Evolutionary conservation across 2,113 vertebrate genomes (phyloP), one percentile per base, ranked within the genome.

Genomic region (Danionella cerebrum): DNA sequence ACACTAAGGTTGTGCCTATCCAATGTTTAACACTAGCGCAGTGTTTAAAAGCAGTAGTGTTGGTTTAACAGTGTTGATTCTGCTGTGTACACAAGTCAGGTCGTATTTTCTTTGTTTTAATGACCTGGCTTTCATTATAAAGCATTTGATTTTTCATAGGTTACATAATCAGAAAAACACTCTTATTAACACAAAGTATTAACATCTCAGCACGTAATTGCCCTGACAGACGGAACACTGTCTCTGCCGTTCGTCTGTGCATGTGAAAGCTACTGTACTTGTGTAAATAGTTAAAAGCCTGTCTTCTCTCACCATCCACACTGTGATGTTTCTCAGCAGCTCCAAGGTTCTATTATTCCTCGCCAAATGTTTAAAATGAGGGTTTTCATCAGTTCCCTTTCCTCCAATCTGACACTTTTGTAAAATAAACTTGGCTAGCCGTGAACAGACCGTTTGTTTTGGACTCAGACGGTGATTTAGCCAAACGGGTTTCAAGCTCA

Each of bases 291-390:
- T 70, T 74, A 76, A 73, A 76, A 67, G 73, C 80, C 80, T 86
- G 82, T 76, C 60, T 84, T 85, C 79, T 85, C 73, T 84, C 79
- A 82, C 67, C 44, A 53, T 33, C 21, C 74, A 60, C 47, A 39
- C 58, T 57, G 21, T 1, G 44, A 70, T 72, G 55, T 78, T 75
- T 71, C 64, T 54, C 22, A 78, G 35, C 13, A 38, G 14, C 53
- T 51, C 19, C 72, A 59, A 69, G 36, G 67, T 16, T 10, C 16
- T 27, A 16, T 50, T 27, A 25, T 58, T 38, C 14, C 51, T 31
- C 11, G 2, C 47, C 52, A 14, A 35, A 41, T 27, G 64, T 63
- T 71, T 76, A 66, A 73, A 71, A 69, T 74, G 54, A 41, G 29
- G n/a, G 10, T 57, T 57, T 57, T 65, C 10, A 31, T 65, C 59